Base-by-base conservation (phyloP, 2,888 invertebrate genomes). In the Patella ulyssiponensis region DNA sequence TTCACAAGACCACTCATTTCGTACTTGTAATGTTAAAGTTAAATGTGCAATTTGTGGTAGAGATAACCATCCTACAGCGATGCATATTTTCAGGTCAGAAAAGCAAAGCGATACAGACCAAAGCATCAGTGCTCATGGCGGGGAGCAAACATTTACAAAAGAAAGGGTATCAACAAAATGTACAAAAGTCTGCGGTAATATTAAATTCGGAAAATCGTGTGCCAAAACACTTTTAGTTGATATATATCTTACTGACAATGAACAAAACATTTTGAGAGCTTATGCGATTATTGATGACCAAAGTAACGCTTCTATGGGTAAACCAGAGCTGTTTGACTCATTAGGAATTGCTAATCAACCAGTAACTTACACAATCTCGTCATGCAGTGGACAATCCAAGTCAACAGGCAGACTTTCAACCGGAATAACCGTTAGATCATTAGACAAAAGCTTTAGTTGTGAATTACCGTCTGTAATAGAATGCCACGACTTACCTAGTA, bases 211-310 rank as follows among this genome's bases (percentile, higher is more conserved):
- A 15, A 79, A 71, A 71, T 79, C 79, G 3, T 79, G 77, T 69
- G 77, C 33, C 14, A 79, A 79, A 44, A 77, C 70, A 2, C 15
- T 77, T 17, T 53, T 77, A 2, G 71, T 77, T 23, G 64, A 74
- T 15, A 75, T 71, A 15, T 77, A 53, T 71, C 71, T 52, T 14
- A 53, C n/a, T 3, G 58, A 44, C 9, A 17, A 70, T 14, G 74
- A 74, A 58, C 69, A 56, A 44, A 56, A 74, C 12, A 20, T 33
- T 11, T 5, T 9, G 3, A 2, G 52, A 9, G 54, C 44, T 15
- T 79, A 79, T 27, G 77, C 75, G 4, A 77, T 79, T 5, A 3
- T 76, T 33, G 79, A 79, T 54, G 79, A 79, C 64, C 79, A 79
- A 52, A 77, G 77, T 23, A 79, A 79, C 44, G n/a, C 23, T 14